These are phyloP conservation scores for Nyctalus aviator DNA, from an alignment of 2,797 vertebrate species.

Conservation along the genomic window DNA sequence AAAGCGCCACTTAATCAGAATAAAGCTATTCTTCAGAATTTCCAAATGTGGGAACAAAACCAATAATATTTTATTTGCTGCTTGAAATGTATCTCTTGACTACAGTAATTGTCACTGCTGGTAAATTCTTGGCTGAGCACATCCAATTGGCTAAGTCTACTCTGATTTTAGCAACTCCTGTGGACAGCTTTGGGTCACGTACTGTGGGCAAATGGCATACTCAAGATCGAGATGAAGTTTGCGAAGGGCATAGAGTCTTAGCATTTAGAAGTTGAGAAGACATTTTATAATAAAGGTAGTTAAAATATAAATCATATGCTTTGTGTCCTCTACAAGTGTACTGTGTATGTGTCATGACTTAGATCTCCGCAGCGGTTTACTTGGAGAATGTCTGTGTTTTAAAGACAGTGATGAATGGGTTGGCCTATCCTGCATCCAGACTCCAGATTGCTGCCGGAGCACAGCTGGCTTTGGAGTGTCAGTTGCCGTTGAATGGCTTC, in stretches of 20 bases:
- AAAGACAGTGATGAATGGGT: constrained; percentile 32
- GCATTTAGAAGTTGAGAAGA: neutral
- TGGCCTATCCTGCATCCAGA: neutral
- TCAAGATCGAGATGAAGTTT: neutral
- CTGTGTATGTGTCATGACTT: neutral
- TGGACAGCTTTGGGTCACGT: neutral
- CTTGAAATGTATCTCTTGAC: neutral
- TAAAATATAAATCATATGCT: neutral
- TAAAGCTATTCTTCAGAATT: constrained; percentile 13
- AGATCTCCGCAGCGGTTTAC: neutral
- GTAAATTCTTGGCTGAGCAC: neutral
- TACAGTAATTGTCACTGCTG: neutral
- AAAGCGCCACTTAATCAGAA: neutral
- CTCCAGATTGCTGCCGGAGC: neutral
- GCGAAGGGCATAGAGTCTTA: neutral
- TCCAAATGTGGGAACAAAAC: constrained; percentile 1
- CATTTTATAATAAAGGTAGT: constrained; percentile 34
- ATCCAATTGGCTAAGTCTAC: neutral
- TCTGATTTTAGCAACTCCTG: constrained; percentile 1
- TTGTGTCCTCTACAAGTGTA: neutral
- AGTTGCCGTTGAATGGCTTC: neutral
- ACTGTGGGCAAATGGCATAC: neutral
- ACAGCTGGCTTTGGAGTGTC: neutral
- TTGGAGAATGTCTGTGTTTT: neutral
- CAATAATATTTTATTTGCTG: neutral